Percentiles rank a stretch among this genome's conserved stretches.
phyloP scores from a whole-genome alignment of 2,797 vertebrate species.

The Myotis pilosus region DNA sequence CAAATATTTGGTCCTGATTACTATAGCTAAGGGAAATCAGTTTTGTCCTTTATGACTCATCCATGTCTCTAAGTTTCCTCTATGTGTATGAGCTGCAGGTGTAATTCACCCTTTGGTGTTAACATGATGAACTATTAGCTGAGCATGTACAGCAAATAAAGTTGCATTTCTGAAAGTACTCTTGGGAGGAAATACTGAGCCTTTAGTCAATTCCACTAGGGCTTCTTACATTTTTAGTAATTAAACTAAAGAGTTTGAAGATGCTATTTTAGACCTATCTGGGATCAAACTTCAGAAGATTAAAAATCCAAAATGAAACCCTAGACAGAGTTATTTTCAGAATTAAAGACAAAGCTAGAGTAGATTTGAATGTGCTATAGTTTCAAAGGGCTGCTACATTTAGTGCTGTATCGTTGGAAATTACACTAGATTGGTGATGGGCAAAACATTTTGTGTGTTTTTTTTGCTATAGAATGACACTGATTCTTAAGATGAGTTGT shows the following conservation, averaged over 20 bases:
- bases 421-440: neutral
- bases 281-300: slow-evolving; percentile 18
- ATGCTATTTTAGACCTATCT: slow-evolving; percentile 11
- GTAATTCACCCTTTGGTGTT: neutral
- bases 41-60: neutral
- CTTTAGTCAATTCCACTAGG: neutral
- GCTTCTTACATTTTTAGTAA: neutral
- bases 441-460: neutral
- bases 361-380: neutral
- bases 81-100: neutral
- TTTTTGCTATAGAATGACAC: neutral
- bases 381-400: neutral
- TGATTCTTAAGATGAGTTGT: neutral
- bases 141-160: slow-evolving; percentile 6
- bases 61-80: neutral
- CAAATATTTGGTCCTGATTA: neutral
- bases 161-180: slow-evolving; percentile 6
- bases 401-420: neutral
- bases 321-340: neutral
- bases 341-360: neutral
- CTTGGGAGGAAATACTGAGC: neutral
- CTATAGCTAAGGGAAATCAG: neutral
- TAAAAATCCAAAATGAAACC: neutral
- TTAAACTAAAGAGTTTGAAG: slow-evolving; percentile 5
- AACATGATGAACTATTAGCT: slow-evolving; percentile 25